Conservation (phyloP, 2,797 vertebrate genomes). For the Cyprinodon diabolis region DNA sequence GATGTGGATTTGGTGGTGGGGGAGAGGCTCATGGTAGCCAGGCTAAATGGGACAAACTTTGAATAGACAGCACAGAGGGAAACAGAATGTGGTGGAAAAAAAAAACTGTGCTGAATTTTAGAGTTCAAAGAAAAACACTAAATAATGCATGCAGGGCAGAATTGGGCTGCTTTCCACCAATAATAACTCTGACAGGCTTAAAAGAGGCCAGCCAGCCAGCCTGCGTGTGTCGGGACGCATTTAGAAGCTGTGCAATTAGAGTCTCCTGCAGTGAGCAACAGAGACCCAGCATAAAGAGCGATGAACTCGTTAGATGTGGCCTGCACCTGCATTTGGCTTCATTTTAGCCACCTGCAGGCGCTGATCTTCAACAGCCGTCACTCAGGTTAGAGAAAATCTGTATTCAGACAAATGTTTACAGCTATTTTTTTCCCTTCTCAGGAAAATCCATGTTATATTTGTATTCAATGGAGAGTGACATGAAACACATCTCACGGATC, state of each 20-base stretch:
- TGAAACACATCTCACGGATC: conserved; percentile 15
- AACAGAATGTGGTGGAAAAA: conserved; percentile 52
- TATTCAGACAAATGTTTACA: not conserved
- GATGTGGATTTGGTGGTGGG: conserved; percentile 39
- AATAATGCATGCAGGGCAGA: conserved; percentile 83
- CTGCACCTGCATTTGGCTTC: conserved; percentile 54
- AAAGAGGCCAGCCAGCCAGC: conserved; percentile 74
- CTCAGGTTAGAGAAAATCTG: conserved; percentile 17
- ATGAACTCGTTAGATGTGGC: conserved; percentile 67
- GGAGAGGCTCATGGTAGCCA: conserved; percentile 55
- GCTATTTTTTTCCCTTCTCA: not conserved
- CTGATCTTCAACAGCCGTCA: conserved; percentile 33
- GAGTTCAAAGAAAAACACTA: conserved; percentile 84
- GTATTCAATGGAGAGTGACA: conserved; percentile 8
- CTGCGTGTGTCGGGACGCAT: conserved; percentile 64
- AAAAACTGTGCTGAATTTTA: conserved; percentile 72
- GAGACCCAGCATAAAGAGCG: conserved; percentile 70
- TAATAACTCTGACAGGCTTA: conserved; percentile 79
- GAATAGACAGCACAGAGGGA: conserved; percentile 72
- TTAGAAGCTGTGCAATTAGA: conserved; percentile 78
- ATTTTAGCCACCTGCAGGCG: conserved; percentile 45
- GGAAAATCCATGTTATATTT: not conserved
- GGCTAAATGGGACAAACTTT: conserved; percentile 79
- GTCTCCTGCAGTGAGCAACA: conserved; percentile 67
- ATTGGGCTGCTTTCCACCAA: conserved; percentile 81